Evolutionary conservation across 2,888 invertebrate genomes (phyloP).

Genomic region (Crepidodera aurea): DNA sequence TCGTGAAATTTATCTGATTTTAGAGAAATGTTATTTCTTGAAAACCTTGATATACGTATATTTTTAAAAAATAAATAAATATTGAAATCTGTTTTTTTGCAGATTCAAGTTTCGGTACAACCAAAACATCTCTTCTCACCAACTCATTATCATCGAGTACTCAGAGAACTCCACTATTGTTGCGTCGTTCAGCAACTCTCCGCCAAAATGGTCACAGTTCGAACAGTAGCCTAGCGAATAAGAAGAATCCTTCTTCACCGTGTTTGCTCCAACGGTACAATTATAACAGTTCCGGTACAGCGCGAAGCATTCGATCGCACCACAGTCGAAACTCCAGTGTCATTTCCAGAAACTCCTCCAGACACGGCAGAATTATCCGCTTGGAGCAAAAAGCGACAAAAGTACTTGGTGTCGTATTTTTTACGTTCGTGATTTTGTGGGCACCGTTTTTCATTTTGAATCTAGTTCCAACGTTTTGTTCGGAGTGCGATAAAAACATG

Average conservation of each 20-base stretch:
- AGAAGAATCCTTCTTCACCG: constrained; percentile 66
- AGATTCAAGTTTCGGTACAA: constrained; percentile 76
- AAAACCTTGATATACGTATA: too few relatives aligned
- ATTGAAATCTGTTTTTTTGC: neutral
- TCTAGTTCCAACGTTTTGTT: constrained; percentile 83
- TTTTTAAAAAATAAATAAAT: too few relatives aligned
- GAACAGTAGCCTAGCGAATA: constrained; percentile 47
- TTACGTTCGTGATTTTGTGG: constrained; percentile 93
- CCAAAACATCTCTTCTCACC: constrained; percentile 68
- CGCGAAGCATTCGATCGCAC: constrained; percentile 68
- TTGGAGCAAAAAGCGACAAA: constrained; percentile 97
- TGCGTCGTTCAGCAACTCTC: constrained; percentile 69
- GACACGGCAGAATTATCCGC: constrained; percentile 84
- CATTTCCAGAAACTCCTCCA: constrained; percentile 80
- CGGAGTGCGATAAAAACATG: constrained; percentile 78
- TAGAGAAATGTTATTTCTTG: too few relatives aligned
- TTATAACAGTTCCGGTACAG: constrained; percentile 44
- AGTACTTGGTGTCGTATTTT: constrained; percentile 92
- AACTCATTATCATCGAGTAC: constrained; percentile 54
- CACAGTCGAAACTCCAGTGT: constrained; percentile 84
- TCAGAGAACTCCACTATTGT: constrained; percentile 61
- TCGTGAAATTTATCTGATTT: too few relatives aligned
- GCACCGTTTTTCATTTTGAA: constrained; percentile 95
- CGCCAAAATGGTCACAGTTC: constrained; percentile 62
- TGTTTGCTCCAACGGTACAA: constrained; percentile 63